Percentiles rank a stretch among this genome's conserved stretches.
Conservation (phyloP, 1,140 invertebrate genomes). For the Euwallacea similis region DNA sequence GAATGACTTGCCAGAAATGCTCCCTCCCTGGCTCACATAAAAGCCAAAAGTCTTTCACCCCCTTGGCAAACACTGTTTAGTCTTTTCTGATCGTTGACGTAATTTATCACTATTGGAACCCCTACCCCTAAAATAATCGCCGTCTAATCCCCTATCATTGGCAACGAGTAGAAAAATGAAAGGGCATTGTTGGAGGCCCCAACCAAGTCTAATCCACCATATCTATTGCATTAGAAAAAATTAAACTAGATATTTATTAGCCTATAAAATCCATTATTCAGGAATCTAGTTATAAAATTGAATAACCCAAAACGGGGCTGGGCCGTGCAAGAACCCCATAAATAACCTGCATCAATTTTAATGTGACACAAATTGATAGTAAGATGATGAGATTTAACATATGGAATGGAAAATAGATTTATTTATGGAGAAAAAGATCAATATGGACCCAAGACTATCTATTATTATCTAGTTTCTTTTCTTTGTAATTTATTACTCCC, state of each 20-base stretch:
- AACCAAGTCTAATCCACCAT: no score
- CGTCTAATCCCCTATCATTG: background rate
- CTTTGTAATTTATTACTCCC: background rate
- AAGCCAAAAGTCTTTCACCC: background rate
- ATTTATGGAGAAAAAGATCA: background rate
- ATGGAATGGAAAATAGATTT: slow-evolving; percentile 1
- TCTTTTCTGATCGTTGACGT: background rate
- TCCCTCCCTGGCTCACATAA: background rate
- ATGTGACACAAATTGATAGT: background rate
- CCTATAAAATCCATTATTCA: no score
- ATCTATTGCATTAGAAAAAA: no score
- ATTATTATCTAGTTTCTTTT: background rate
- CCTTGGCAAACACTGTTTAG: background rate
- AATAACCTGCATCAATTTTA: slow-evolving; percentile 2
- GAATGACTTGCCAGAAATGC: background rate
- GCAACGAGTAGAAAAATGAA: background rate
- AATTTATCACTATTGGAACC: background rate
- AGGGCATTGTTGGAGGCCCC: background rate
- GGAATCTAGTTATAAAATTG: no score
- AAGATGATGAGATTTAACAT: slow-evolving; percentile 1
- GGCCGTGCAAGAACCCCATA: background rate
- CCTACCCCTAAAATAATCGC: background rate
- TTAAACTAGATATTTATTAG: no score
- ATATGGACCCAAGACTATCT: background rate
- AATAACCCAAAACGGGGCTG: no score